phyloP scores from a whole-genome alignment of 2,797 vertebrate genomes.

The Molossus molossus region DNA sequence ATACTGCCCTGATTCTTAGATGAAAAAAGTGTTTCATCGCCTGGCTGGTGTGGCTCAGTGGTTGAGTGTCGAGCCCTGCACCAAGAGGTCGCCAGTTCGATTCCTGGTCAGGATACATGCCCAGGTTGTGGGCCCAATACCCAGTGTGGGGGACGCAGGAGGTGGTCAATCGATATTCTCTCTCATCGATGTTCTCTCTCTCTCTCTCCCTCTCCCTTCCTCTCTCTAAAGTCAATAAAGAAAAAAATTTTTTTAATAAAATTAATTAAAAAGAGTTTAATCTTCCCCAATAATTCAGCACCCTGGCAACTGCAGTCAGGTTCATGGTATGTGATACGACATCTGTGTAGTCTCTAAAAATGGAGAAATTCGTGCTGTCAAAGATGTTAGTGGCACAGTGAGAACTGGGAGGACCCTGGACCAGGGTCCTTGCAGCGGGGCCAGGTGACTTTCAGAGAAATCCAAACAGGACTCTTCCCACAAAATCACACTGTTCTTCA shows the following conservation, averaged over 20 bases:
- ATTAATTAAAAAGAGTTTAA: background rate
- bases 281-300: background rate
- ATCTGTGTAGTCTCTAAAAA: background rate
- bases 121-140: background rate
- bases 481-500: background rate
- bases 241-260: too few relatives aligned
- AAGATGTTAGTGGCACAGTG: background rate
- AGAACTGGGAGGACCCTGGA: background rate
- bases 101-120: too few relatives aligned
- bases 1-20: background rate
- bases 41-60: too few relatives aligned
- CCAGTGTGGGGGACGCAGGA: background rate
- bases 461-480: background rate
- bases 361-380: background rate
- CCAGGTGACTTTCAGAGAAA: background rate
- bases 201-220: background rate
- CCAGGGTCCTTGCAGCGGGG: background rate
- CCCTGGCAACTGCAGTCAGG: background rate
- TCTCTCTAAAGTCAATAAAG: background rate
- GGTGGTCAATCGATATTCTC: background rate
- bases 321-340: background rate
- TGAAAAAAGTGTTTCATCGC: background rate
- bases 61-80: too few relatives aligned
- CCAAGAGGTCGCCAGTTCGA: background rate
- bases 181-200: background rate